Conservation (phyloP, 92 coral and sea anemone species). For the Muricea muricata region DNA sequence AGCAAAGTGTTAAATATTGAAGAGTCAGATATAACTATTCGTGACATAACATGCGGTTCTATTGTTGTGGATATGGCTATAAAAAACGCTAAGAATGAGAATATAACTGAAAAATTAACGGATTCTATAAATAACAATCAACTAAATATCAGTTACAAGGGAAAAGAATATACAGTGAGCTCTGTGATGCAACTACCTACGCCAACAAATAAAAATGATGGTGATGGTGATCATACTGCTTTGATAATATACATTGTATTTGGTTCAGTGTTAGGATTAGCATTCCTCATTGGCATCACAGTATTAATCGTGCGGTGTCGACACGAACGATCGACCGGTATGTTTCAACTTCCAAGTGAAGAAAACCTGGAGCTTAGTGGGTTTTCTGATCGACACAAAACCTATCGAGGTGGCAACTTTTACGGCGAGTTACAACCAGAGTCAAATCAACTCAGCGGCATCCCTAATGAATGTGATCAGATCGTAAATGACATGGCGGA, state of each 20-base stretch:
- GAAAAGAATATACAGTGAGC: conserved; percentile 54
- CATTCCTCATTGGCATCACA: conserved; percentile 76
- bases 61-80: conserved; percentile 71
- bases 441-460: background rate
- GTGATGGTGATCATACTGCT: conserved; percentile 56
- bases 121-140: conserved; percentile 51
- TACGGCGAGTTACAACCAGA: conserved; percentile 69
- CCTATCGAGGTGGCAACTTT: conserved; percentile 69
- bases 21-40: conserved; percentile 35
- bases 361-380: conserved; percentile 77
- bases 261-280: conserved; percentile 79
- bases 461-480: conserved; percentile 3
- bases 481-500: background rate
- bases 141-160: conserved; percentile 45
- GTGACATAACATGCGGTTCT: conserved; percentile 72
- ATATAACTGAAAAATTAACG: conserved; percentile 51
- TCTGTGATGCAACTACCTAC: conserved; percentile 49
- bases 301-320: conserved; percentile 76
- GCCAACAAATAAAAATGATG: conserved; percentile 13
- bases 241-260: conserved; percentile 79
- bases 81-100: conserved; percentile 50
- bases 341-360: conserved; percentile 64
- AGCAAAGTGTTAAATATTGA: conserved; percentile 36
- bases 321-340: conserved; percentile 69
- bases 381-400: conserved; percentile 70